Evolutionary conservation across 2,113 vertebrate species (phyloP).

Genomic region (Barbus barbus): DNA sequence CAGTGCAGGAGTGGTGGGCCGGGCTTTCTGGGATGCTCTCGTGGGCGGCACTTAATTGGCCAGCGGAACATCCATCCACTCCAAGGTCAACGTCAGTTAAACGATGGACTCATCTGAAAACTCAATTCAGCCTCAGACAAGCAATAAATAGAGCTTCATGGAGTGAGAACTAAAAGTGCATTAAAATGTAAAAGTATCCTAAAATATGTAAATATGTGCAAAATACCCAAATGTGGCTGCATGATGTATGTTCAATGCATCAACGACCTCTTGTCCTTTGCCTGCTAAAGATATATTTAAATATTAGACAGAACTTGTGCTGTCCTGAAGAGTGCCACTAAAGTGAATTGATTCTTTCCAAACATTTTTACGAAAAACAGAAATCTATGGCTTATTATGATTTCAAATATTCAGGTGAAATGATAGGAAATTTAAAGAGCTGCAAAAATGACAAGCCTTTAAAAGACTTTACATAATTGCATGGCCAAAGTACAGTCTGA

Average conservation of each 20-base stretch:
- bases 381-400: background rate
- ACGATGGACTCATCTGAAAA: background rate
- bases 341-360: conserved; percentile 25
- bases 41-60: background rate
- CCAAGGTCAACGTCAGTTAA: background rate
- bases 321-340: conserved; percentile 6
- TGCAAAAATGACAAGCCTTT: background rate
- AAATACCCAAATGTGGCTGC: conserved; percentile 33
- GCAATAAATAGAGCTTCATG: conserved; percentile 22
- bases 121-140: conserved; percentile 1
- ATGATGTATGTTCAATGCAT: conserved; percentile 20
- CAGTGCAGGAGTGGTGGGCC: background rate
- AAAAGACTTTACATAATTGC: background rate
- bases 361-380: conserved; percentile 10
- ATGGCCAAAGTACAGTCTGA: background rate
- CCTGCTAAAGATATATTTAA: conserved; percentile 27
- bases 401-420: background rate
- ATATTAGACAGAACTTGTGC: conserved; percentile 3
- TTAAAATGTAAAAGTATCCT: conserved; percentile 46
- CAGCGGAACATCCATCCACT: background rate
- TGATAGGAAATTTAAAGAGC: background rate
- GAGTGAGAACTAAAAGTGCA: conserved; percentile 23
- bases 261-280: conserved; percentile 35
- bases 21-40: background rate
- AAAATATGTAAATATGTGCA: conserved; percentile 33